Evolutionary conservation across 2,797 vertebrate species (phyloP).

Genomic region (Coilia nasus): DNA sequence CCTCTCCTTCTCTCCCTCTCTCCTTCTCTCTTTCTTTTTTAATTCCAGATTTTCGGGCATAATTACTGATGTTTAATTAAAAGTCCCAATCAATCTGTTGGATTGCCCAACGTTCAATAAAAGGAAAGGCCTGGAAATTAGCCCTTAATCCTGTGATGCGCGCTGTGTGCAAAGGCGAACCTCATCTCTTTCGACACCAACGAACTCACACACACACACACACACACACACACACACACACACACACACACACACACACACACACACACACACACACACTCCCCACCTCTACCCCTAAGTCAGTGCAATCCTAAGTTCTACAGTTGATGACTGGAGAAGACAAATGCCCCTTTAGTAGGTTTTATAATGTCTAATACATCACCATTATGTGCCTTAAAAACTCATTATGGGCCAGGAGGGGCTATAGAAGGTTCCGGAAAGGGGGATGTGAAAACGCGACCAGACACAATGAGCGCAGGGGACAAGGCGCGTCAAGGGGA

Average conservation of each 20-base stretch:
- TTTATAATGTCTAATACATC: conserved; percentile 70
- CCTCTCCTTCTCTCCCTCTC: too few relatives aligned
- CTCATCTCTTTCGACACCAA: not conserved
- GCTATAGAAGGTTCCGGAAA: conserved; percentile 32
- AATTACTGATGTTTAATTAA: conserved; percentile 82
- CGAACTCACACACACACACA: not conserved
- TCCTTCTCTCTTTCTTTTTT: conserved; percentile 66
- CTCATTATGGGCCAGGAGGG: conserved; percentile 71
- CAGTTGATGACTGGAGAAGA: conserved; percentile 64
- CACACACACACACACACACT: not conserved
- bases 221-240: not conserved
- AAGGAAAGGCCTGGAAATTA: conserved; percentile 69
- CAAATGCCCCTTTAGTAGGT: conserved; percentile 59
- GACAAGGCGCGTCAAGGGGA: conserved; percentile 66
- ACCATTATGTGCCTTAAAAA: conserved; percentile 79
- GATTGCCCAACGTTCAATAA: conserved; percentile 70
- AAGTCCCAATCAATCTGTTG: conserved; percentile 78
- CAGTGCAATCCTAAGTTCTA: conserved; percentile 48
- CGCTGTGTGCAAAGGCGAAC: conserved; percentile 3
- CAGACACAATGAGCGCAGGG: conserved; percentile 44
- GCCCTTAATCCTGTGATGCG: conserved; percentile 74
- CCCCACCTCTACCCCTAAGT: not conserved
- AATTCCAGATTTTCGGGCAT: conserved; percentile 69
- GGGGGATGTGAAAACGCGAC: conserved; percentile 23
- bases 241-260: not conserved